Base-by-base conservation (phyloP, 1,140 invertebrate species). In the Pseudachorutes palmiensis region DNA sequence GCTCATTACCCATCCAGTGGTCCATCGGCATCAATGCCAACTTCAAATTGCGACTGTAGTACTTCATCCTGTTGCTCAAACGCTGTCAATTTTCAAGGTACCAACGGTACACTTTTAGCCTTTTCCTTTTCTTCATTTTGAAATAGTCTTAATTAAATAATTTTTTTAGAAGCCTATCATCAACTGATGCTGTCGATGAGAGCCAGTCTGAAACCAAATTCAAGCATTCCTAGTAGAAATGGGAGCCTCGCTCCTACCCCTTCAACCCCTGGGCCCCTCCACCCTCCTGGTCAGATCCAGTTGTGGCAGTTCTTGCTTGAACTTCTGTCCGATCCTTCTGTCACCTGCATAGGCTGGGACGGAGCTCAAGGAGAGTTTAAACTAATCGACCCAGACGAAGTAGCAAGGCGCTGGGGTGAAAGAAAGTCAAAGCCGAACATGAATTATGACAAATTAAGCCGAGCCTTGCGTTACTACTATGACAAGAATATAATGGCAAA, bases 401-500 rank as follows among this genome's bases (percentile, higher is more conserved):
- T 97, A 70, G 94, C 94, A 16, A 81, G 90, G 45, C 82, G 89
- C 59, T 97, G 94, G 94, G 94, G 94, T 63, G 90, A 93, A 74
- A 81, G 92, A 65, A 96, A 96, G 79, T 88, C 88, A 70, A 96
- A 96, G 78, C 92, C 92, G 36, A 94, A 94, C 78, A 96, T 96
- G 93, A 96, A 96, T 82, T 95, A 96, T 79, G 93, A 96, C 82
- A 96, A 96, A 80, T 84, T 97, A 74, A 91, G 89, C 75, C 82
- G 94, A 74, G 92, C 92, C 51, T 83, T 95, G 55, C 86, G 91
- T 75, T 98, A 98, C 77, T 98, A 98, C 77, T 98, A 98, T 80
- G 95, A 98, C 81, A 98, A 98, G 80, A 95, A 96, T 75, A 91
- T 98, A 72, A 95, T 98, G 90, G 91, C 87, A 64, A 95, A 94